Conservation (phyloP, 2,888 invertebrate genomes). For the Sipha maydis region DNA sequence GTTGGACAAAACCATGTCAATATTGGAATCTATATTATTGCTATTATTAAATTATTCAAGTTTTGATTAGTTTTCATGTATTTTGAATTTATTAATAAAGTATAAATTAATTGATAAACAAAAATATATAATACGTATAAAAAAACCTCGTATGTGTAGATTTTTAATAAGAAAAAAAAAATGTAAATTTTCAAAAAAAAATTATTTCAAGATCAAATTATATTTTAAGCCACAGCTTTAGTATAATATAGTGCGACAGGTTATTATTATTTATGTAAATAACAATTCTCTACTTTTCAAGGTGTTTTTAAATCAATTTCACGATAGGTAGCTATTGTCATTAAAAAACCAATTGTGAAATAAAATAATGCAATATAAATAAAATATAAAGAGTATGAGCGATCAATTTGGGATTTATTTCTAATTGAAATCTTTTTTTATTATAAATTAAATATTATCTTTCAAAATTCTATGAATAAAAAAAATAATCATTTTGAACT, state of each 20-base stretch:
- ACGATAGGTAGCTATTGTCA: not conserved
- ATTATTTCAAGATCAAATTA: not conserved
- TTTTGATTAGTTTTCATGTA: no score
- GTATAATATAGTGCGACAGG: not conserved
- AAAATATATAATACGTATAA: no score
- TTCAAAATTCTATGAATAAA: no score
- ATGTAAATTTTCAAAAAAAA: not conserved
- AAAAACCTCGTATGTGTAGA: no score
- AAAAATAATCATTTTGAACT: no score
- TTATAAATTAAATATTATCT: no score
- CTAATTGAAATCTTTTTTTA: not conserved
- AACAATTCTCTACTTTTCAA: not conserved
- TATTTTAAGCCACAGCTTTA: not conserved
- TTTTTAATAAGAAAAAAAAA: no score
- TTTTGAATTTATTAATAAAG: no score
- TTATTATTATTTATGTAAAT: not conserved
- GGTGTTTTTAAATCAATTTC: not conserved
- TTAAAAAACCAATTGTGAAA: not conserved
- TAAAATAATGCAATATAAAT: not conserved
- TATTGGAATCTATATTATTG: no score
- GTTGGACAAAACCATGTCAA: no score
- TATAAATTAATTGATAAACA: no score
- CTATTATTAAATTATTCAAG: no score
- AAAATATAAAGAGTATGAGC: not conserved
- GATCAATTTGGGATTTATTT: not conserved